phyloP scores from a whole-genome alignment of 2,888 invertebrate species.

The Dynastes tityus region DNA sequence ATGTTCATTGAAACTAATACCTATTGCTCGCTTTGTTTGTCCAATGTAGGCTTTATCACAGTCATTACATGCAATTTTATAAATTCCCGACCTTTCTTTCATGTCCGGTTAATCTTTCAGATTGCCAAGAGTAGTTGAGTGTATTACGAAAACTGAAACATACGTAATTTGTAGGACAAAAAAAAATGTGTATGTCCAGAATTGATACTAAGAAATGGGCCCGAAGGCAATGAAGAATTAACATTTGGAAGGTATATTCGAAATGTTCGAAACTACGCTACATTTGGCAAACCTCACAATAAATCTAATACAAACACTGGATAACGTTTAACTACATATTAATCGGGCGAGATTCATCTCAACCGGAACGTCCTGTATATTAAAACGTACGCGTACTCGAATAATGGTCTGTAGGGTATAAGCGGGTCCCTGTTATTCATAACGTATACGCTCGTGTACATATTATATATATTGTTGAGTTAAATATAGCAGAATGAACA shows the following conservation, averaged over 20 bases:
- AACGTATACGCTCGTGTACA: slow-evolving; percentile 25
- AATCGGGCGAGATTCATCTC: neutral
- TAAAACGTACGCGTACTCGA: slow-evolving; percentile 25
- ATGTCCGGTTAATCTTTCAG: too few species aligned
- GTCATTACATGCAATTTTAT: too few species aligned
- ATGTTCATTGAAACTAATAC: too few species aligned
- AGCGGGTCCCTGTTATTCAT: slow-evolving; percentile 42
- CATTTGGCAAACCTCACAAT: neutral
- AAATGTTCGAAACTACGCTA: neutral
- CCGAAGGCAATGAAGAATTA: too few species aligned
- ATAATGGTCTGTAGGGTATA: slow-evolving; percentile 45
- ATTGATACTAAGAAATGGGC: too few species aligned
- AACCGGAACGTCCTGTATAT: slow-evolving; percentile 34
- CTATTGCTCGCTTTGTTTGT: too few species aligned
- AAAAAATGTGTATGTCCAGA: too few species aligned
- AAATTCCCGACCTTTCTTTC: too few species aligned
- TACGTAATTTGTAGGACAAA: too few species aligned
- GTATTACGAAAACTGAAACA: too few species aligned
- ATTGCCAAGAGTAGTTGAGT: too few species aligned
- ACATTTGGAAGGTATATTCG: neutral
- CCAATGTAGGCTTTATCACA: too few species aligned
- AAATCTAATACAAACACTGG: neutral
- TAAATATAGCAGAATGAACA: slow-evolving; percentile 53
- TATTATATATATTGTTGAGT: slow-evolving; percentile 50
- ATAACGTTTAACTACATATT: neutral